Evolutionary conservation across 2,888 invertebrate species (phyloP), one percentile per base, ranked within the genome.

Genomic region (Diarsia rubi): DNA sequence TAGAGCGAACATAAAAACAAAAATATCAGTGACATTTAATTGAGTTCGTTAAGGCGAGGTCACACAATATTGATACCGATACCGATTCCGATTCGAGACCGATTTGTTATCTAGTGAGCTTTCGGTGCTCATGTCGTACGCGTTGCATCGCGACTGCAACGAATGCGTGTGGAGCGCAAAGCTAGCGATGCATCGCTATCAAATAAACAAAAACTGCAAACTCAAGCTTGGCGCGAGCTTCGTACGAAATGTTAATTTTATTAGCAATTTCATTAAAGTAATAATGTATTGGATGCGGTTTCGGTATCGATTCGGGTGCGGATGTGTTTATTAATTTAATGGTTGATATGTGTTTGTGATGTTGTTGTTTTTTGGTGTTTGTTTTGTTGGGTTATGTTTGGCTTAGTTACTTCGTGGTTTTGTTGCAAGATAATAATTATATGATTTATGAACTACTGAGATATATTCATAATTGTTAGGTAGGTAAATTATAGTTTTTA

Each of bases 201-300:
- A 94, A 95, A 95, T 93, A 95, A 96, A 96, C 95, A 95, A 95
- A 95, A 95, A 95, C 92, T 93, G 89, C 92, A 92, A 90, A 90
- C 91, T 88, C 91, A 92, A 93, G 91, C 92, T 92, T 90, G 90
- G 89, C 90, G 91, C 88, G 88, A 89, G 89, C 87, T 89, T 89
- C 82, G 83, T 83, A 88, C 91, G 87, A 90, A 91, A 90, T 85
- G 89, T 89, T 91, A 90, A 92, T 92, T 92, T 92, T 90, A 91
- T 91, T 89, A 87, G 85, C 86, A 89, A 91, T 90, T 91, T 89
- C 90, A 83, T 83, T 86, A 89, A 88, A 89, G 86, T 85, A 90
- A 91, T 92, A 91, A 90, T 89, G 80, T 84, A 79, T 77, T 82
- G 82, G 80, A 83, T 85, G 84, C 83, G 85, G 81, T 85, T 85